Conservation (phyloP, 1,140 invertebrate species). For the Anastrepha obliqua region DNA sequence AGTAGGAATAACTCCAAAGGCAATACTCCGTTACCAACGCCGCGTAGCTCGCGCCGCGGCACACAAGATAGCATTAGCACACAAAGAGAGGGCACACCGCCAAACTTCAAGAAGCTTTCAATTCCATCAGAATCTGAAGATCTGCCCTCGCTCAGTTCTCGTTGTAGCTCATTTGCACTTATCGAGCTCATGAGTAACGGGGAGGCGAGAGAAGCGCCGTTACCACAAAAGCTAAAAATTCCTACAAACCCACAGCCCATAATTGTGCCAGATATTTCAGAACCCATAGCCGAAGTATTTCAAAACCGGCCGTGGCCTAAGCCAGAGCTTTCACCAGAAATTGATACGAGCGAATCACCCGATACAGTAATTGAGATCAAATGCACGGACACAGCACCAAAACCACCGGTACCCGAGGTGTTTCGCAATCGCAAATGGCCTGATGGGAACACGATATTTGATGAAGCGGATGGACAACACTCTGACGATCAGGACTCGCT, state of each 20-base stretch:
- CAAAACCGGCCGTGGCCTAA: conserved; percentile 69
- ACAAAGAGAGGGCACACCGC: conserved; percentile 64
- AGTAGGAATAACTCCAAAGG: background rate
- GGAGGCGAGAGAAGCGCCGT: conserved; percentile 68
- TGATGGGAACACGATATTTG: conserved; percentile 67
- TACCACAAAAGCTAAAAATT: conserved; percentile 68
- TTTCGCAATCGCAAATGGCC: conserved; percentile 70
- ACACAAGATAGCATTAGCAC: conserved; percentile 49
- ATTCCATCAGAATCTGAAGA: conserved; percentile 59
- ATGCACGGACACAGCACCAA: conserved; percentile 49
- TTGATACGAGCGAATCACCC: conserved; percentile 56
- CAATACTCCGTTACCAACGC: conserved; percentile 13
- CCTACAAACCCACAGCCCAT: conserved; percentile 63
- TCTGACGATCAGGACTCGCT: conserved; percentile 8
- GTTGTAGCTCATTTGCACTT: conserved; percentile 73
- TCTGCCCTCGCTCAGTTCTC: conserved; percentile 63
- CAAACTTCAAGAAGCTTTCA: conserved; percentile 69
- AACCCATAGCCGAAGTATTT: conserved; percentile 66
- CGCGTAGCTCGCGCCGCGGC: conserved; percentile 32
- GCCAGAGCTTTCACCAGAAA: conserved; percentile 59
- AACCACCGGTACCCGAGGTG: conserved; percentile 63
- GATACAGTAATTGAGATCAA: conserved; percentile 55
- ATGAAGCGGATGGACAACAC: conserved; percentile 33
- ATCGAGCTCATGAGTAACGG: conserved; percentile 68
- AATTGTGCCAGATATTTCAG: conserved; percentile 62